Base-by-base conservation (phyloP, 2,888 invertebrate species). In the Piscicola geometra region DNA sequence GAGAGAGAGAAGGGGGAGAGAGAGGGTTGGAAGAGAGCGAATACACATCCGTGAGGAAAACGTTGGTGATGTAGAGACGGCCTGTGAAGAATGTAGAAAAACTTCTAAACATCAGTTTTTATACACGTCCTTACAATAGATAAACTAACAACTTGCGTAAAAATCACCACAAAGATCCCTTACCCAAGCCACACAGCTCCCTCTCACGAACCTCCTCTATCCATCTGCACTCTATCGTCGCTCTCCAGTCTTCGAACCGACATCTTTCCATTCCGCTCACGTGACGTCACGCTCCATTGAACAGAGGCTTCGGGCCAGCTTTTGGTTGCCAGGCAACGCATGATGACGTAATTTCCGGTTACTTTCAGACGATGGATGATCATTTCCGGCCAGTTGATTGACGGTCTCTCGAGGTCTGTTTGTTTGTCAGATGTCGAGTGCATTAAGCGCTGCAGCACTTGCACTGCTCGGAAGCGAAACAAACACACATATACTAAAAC, bases 331-430 rank as follows among this genome's bases (percentile, higher is more conserved):
- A 56, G 73, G 73, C 73, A 73, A 73, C 73, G 73, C 73, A 73
- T 73, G 30, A 73, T 64, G 33, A 73, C 73, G 64, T 73, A 56
- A 73, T 60, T 73, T 73, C 73, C 73, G 73, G 33, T 73, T 35
- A 35, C 12, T 41, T 52, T 52, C 64, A 73, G 73, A 56, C 73
- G 73, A 64, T 73, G 73, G 52, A 73, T 33, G 33, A 73, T 15
- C 64, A 64, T 60, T 56, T 73, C 73, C 73, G 73, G 60, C 60
- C 60, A 56, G 25, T 21, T 56, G 60, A 56, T 56, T 56, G 60
- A 56, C 25, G 60, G 60, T 56, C 60, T 56, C 5, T 25, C 60
- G 25, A 56, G 21, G 60, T 56, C 60, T 56, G 60, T 56, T 9
- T 56, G 60, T 56, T 5, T 18, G 21, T 25, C 15, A 18, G 60